Evolutionary conservation across 2,113 vertebrate genomes (phyloP).

Genomic region (Cheilinus undulatus): DNA sequence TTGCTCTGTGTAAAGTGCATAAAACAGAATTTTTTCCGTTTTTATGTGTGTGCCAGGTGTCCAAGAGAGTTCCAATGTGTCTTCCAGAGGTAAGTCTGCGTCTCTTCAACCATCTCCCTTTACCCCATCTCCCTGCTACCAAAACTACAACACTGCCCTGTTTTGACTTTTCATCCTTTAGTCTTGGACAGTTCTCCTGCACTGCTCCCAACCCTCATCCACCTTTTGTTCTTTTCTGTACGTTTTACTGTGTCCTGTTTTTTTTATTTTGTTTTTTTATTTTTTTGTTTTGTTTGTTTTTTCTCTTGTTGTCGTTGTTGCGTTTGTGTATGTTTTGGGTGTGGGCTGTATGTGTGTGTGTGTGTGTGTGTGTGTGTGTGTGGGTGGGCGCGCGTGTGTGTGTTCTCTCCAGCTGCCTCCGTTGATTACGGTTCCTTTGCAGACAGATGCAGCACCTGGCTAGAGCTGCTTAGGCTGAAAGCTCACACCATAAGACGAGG

Average conservation of each 20-base stretch:
- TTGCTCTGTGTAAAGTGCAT: conserved; percentile 37
- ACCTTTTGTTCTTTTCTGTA: conserved; percentile 84
- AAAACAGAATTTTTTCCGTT: conserved; percentile 73
- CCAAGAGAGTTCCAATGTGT: conserved; percentile 85
- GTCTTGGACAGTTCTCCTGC: conserved; percentile 85
- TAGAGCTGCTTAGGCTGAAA: conserved; percentile 99
- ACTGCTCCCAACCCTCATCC: conserved; percentile 88
- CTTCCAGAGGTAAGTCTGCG: conserved; percentile 90
- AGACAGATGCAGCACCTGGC: conserved; percentile 99
- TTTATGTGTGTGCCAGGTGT: conserved; percentile 85
- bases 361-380: conserved; percentile 39
- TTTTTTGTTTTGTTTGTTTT: conserved; percentile 85
- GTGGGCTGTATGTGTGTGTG: conserved; percentile 39
- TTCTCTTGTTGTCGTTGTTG: conserved; percentile 73
- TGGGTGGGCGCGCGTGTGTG: conserved; percentile 41
- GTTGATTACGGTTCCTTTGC: conserved; percentile 99
- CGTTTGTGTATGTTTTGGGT: conserved; percentile 45
- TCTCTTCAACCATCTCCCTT: conserved; percentile 2
- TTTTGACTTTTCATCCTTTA: conserved; percentile 82
- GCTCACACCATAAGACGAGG: conserved; percentile 99
- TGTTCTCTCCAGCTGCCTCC: conserved; percentile 93
- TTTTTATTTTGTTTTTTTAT: conserved; percentile 44
- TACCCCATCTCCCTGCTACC: conserved; percentile 49
- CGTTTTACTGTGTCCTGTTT: conserved; percentile 54
- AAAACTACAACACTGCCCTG: conserved; percentile 73